Conservation (phyloP, 1,140 invertebrate species). For the Drosophila kepulauana region DNA sequence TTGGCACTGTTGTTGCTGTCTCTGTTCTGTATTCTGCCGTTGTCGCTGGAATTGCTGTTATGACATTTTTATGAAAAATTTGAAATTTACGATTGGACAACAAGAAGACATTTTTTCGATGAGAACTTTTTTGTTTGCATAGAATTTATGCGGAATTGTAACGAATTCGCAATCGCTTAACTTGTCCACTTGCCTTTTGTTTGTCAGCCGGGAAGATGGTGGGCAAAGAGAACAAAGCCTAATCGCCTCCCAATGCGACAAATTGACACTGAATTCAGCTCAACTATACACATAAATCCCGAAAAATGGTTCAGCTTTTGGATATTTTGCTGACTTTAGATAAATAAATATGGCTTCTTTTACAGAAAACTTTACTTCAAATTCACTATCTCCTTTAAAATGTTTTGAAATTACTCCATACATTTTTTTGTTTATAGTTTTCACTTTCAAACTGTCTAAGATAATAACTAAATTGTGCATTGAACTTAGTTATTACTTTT, state of each 20-base stretch:
- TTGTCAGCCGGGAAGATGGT: neutral
- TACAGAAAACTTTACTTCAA: slow-evolving; percentile 3
- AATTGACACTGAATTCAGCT: neutral
- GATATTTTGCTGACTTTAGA: slow-evolving; percentile 15
- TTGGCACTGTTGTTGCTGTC: slow-evolving; percentile 35
- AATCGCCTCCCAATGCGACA: slow-evolving; percentile 13
- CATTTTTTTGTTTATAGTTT: no score
- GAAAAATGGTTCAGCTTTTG: neutral
- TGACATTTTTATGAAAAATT: slow-evolving; percentile 84
- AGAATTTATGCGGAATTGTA: slow-evolving; percentile 62
- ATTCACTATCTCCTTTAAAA: neutral
- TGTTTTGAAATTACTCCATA: neutral
- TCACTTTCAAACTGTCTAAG: no score
- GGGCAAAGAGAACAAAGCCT: neutral
- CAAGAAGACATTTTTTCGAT: slow-evolving; percentile 52
- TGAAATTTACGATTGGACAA: slow-evolving; percentile 78
- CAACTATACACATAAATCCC: slow-evolving; percentile 1
- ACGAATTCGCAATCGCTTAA: slow-evolving; percentile 58
- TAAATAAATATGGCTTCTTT: slow-evolving; percentile 11
- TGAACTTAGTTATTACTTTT: no score
- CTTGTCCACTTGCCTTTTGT: slow-evolving; percentile 37
- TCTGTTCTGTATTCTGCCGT: slow-evolving; percentile 38
- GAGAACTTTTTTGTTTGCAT: slow-evolving; percentile 40
- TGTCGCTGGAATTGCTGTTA: slow-evolving; percentile 78
- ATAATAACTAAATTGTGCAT: no score